Evolutionary conservation across 2,888 invertebrate genomes (phyloP), one percentile per base, ranked within the genome.

Genomic region (Synergus itoensis): DNA sequence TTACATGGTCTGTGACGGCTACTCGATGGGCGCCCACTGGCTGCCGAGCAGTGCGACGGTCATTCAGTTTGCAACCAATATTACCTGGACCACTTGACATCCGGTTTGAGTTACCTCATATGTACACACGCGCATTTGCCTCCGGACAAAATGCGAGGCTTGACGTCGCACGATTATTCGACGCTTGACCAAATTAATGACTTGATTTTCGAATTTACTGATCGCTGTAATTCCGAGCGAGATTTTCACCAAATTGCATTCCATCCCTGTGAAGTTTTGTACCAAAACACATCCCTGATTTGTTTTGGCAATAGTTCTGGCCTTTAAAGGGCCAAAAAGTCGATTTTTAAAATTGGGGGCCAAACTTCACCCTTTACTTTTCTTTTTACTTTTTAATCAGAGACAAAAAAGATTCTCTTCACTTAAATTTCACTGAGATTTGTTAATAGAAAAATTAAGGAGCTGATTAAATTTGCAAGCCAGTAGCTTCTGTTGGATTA

Each of bases 1-100:
- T 90, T 90, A 90, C 91, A 90, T 89, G 89, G 88, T 88, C 90
- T 87, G 90, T 89, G 90, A 90, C 90, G 90, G 89, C 85, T 88
- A 88, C 88, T 89, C 88, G 90, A 90, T 88, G 87, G 88, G 79
- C 85, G 82, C 78, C 80, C 84, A 78, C 78, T 77, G 79, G 79
- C 81, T 83, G 81, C 78, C 83, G 83, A 77, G 82, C 82, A 79
- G 79, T 81, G 79, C 81, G 84, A 81, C 83, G 87, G 85, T 87
- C 87, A 85, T 87, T 88, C 85, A 84, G 87, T 86, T 87, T 84
- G 84, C 86, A 83, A 87, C 86, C 85, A 86, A 87, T 88, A 89
- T 88, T 88, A 87, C 87, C 84, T 83, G 85, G 83, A 81, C 84
- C 84, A 83, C 85, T 86, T 85, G 86, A 86, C 86, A 84, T 88